Evolutionary conservation across 2,888 invertebrate genomes (phyloP).

Genomic region (Frankliniella fusca): DNA sequence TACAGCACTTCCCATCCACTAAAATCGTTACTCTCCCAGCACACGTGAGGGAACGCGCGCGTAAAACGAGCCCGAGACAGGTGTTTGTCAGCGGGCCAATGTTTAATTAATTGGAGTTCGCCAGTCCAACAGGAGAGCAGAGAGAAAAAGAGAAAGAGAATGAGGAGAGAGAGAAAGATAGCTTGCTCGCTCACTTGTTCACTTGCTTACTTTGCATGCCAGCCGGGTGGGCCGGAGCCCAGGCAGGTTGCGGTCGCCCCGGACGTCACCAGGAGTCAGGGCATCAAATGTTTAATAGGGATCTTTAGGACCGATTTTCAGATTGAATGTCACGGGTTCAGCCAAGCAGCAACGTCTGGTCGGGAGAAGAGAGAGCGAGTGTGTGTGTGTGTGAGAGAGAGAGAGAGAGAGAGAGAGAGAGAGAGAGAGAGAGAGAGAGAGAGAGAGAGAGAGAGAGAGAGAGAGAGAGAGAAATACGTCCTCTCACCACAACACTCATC

Average conservation of each 20-base stretch:
- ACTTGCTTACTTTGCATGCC: not conserved
- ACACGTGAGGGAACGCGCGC: no score
- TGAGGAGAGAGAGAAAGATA: no score
- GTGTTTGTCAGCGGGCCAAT: no score
- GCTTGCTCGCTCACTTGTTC: no score
- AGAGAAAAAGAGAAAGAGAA: no score
- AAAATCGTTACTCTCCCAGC: no score
- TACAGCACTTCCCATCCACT: no score
- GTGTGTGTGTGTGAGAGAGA: not conserved
- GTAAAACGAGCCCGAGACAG: no score
- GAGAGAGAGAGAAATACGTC: not conserved
- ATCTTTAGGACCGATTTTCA: constrained; percentile 23
- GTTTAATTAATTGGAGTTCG: no score
- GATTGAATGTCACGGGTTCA: constrained; percentile 22
- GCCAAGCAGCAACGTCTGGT: not conserved
- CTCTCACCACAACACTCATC: not conserved
- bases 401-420: not conserved
- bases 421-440: not conserved
- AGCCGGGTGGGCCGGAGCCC: not conserved
- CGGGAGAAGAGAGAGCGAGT: not conserved
- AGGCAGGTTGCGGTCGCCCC: not conserved
- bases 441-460: not conserved
- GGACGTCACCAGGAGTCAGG: not conserved
- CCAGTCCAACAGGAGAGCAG: no score
- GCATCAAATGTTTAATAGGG: constrained; percentile 26